These are phyloP conservation scores for Gila orcuttii DNA, from an alignment of 2,113 vertebrate genomes.

Conservation along the genomic window DNA sequence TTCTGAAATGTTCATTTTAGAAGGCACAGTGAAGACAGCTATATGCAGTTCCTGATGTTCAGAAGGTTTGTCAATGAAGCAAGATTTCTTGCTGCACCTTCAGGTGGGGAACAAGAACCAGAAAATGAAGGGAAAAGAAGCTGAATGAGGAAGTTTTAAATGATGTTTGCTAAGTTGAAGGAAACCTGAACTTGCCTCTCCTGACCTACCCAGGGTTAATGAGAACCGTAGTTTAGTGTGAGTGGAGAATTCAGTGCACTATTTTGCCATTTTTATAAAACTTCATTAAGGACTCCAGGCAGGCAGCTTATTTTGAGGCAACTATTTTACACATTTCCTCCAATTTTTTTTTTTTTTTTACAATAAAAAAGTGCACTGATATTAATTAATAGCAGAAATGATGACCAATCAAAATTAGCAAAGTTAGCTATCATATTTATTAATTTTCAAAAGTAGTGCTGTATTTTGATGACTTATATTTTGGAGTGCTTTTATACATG, in stretches of 20 bases:
- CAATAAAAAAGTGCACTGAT: background rate
- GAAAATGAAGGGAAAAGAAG: constrained; percentile 50
- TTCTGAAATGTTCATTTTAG: constrained; percentile 84
- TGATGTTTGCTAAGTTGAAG: constrained; percentile 51
- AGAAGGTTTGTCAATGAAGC: constrained; percentile 75
- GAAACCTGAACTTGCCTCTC: constrained; percentile 23
- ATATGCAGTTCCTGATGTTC: constrained; percentile 74
- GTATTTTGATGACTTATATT: background rate
- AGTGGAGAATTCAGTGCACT: constrained; percentile 25
- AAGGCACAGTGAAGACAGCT: constrained; percentile 70
- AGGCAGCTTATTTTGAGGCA: background rate
- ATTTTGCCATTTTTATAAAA: background rate
- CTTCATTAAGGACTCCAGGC: background rate
- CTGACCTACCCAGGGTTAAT: constrained; percentile 37
- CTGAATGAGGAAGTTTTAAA: constrained; percentile 52
- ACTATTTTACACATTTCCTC: background rate
- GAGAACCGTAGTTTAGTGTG: constrained; percentile 46
- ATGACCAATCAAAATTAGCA: background rate
- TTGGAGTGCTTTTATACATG: background rate
- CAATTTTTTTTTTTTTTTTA: no score
- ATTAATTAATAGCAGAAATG: background rate
- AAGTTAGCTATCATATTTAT: background rate
- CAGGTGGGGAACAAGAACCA: constrained; percentile 56
- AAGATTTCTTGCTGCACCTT: constrained; percentile 53
- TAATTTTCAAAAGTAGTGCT: background rate